phyloP scores from a whole-genome alignment of 2,113 vertebrate genomes.

The Zapus hudsonius region DNA sequence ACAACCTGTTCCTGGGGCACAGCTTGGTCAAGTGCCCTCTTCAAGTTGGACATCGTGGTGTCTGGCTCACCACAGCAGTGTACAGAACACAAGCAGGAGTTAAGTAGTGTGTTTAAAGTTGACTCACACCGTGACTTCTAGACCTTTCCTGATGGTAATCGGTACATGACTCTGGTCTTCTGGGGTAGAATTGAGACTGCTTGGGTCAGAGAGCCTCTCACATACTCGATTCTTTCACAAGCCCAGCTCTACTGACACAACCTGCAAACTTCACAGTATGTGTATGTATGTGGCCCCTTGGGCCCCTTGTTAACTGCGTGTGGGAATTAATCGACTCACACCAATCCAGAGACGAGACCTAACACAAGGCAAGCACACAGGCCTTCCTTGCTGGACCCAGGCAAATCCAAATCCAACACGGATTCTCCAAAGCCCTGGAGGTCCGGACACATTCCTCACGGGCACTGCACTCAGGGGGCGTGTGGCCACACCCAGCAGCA shows the following conservation, averaged over 20 bases:
- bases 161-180: too few species aligned
- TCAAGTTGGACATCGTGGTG: background rate
- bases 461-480: background rate
- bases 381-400: background rate
- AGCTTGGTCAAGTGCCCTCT: background rate
- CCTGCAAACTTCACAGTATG: background rate
- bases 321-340: too few species aligned
- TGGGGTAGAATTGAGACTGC: background rate
- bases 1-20: too few species aligned
- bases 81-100: background rate
- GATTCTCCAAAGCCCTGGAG: background rate
- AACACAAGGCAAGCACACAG: background rate
- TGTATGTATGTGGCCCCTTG: too few species aligned
- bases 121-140: background rate
- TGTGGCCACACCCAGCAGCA: rapidly evolving
- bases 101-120: background rate
- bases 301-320: too few species aligned
- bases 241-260: background rate
- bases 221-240: background rate
- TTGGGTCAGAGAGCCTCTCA: too few species aligned
- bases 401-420: background rate
- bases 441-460: background rate
- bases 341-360: background rate
- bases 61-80: too few species aligned
- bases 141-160: background rate